A percentile compares a stretch with the other conserved stretches of the same genome.
Evolutionary conservation across 2,113 vertebrate genomes (phyloP).

Genomic region (Grantiella picta): DNA sequence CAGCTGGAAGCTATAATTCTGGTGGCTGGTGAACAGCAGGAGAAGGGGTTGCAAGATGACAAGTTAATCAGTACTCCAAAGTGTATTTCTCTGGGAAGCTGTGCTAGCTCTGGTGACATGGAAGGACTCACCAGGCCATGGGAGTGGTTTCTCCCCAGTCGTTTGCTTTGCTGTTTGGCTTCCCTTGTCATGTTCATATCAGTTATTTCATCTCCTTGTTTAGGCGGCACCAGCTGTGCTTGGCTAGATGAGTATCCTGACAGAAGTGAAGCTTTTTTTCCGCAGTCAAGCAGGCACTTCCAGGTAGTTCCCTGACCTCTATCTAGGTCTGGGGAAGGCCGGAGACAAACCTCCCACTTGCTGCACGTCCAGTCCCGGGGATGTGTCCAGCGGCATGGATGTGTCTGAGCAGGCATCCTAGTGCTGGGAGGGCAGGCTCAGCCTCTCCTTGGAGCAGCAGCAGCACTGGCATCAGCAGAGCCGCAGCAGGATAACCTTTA

Average conservation of each 20-base stretch:
- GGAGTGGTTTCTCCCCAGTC: background rate
- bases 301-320: background rate
- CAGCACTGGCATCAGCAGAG: background rate
- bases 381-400: background rate
- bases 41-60: background rate
- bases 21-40: background rate
- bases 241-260: background rate
- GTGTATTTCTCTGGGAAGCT: slow-evolving; percentile 24
- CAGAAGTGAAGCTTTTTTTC: background rate
- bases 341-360: background rate
- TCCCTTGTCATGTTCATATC: background rate
- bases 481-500: background rate
- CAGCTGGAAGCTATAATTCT: background rate
- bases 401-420: background rate
- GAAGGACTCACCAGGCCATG: background rate
- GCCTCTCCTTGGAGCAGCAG: background rate
- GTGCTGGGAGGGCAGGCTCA: background rate
- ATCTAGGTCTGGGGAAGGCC: background rate
- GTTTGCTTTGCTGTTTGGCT: slow-evolving; percentile 14
- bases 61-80: slow-evolving; percentile 33
- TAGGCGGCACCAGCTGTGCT: background rate
- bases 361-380: rapidly evolving
- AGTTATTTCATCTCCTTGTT: slow-evolving; percentile 16
- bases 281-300: background rate
- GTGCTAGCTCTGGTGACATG: background rate